Conservation (phyloP, 2,797 vertebrate species). For the Paedocypris micromegethes region DNA sequence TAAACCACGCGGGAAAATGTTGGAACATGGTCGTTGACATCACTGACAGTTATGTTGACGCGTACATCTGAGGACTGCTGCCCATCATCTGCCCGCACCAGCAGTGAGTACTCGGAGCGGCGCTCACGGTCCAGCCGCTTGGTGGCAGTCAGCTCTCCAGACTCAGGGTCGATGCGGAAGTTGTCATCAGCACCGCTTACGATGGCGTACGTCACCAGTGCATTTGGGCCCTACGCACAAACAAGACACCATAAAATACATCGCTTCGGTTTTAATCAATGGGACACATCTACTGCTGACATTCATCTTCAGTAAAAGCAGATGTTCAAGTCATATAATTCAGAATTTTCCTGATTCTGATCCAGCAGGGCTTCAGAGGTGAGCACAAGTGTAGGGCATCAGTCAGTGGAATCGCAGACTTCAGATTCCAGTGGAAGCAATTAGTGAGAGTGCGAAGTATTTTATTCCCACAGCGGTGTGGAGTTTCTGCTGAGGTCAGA, state of each 20-base stretch:
- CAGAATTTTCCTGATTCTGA: no score
- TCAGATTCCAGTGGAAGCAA: constrained; percentile 11
- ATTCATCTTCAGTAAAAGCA: no score
- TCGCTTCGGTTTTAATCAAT: no score
- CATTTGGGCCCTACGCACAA: constrained; percentile 83
- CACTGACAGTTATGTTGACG: constrained; percentile 92
- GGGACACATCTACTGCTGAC: no score
- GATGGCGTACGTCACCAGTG: constrained; percentile 92
- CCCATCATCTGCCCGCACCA: constrained; percentile 91
- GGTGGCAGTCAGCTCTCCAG: constrained; percentile 89
- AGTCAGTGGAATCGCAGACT: background rate
- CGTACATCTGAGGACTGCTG: constrained; percentile 92
- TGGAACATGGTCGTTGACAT: constrained; percentile 91
- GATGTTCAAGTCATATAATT: no score
- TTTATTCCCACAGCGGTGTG: constrained; percentile 21
- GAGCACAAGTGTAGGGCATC: no score
- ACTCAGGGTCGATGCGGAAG: constrained; percentile 91
- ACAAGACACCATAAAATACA: background rate
- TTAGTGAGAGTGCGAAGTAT: constrained; percentile 27
- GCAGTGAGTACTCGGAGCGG: constrained; percentile 87
- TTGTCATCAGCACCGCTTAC: constrained; percentile 94
- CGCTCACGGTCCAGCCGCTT: constrained; percentile 87
- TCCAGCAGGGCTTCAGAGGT: no score
- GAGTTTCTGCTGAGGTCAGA: constrained; percentile 20
- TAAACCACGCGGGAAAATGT: constrained; percentile 84